phyloP scores from a whole-genome alignment of 1,140 invertebrate genomes.

The Augochlora pura region DNA sequence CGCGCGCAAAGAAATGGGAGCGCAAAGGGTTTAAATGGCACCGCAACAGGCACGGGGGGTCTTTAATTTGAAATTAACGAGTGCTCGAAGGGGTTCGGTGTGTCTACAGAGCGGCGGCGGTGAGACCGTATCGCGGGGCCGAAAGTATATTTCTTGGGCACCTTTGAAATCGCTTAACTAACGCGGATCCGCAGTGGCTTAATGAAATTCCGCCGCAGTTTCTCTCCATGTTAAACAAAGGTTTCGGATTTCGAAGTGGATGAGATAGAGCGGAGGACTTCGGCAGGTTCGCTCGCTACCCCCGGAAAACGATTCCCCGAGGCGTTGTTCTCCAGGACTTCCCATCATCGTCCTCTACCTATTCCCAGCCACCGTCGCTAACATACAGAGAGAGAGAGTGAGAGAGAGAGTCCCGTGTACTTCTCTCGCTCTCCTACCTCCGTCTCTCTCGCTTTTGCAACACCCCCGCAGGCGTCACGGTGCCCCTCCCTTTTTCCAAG shows the following conservation, averaged over 20 bases:
- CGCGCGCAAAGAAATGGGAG: too few relatives aligned
- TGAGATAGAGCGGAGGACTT: constrained; percentile 9
- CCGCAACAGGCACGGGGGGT: too few relatives aligned
- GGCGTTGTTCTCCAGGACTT: constrained; percentile 61
- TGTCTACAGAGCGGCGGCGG: too few relatives aligned
- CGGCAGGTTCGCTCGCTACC: constrained; percentile 31
- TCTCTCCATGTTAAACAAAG: background rate
- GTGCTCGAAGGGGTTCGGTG: too few relatives aligned
- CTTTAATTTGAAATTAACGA: too few relatives aligned
- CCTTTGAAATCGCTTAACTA: background rate
- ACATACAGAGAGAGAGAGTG: constrained; percentile 1
- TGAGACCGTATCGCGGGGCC: too few relatives aligned
- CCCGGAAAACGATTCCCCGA: constrained; percentile 62
- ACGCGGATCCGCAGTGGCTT: background rate
- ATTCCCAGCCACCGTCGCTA: constrained; percentile 20
- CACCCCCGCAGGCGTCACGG: background rate
- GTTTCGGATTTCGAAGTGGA: constrained; percentile 14
- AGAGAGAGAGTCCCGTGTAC: background rate
- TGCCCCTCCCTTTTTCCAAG: constrained; percentile 26
- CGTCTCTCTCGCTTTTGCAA: too few relatives aligned
- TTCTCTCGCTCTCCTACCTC: background rate
- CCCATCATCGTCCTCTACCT: constrained; percentile 56
- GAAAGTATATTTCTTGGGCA: background rate
- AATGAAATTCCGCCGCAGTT: background rate
- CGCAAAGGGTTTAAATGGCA: too few relatives aligned